Percentiles rank a stretch among this genome's conserved stretches.
phyloP scores from a whole-genome alignment of 2,888 invertebrate species.

The Cetonia aurata region DNA sequence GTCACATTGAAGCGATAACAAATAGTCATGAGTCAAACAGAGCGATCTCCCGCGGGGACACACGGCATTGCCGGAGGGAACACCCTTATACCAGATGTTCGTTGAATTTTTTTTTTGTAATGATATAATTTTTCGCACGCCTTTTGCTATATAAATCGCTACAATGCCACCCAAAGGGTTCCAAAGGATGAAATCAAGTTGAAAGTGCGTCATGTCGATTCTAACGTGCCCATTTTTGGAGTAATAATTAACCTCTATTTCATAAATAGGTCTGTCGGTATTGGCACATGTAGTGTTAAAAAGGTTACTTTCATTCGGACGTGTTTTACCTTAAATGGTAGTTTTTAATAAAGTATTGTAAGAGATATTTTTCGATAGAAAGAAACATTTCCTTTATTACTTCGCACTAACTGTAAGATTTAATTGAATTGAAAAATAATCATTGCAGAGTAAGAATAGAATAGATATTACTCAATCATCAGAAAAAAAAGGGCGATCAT shows the following conservation, averaged over 20 bases:
- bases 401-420: too few species aligned
- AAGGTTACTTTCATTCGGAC: too few species aligned
- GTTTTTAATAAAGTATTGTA: too few species aligned
- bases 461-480: too few species aligned
- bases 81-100: conserved; percentile 37
- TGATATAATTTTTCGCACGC: conserved; percentile 63
- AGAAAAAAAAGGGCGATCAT: too few species aligned
- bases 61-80: conserved; percentile 20
- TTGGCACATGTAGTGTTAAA: too few species aligned
- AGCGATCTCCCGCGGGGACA: conserved; percentile 53
- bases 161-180: conserved; percentile 53
- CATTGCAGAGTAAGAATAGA: too few species aligned
- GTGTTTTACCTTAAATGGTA: too few species aligned
- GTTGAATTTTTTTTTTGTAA: conserved; percentile 49
- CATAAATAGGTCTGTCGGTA: too few species aligned
- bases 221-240: conserved; percentile 37
- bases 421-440: too few species aligned
- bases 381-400: too few species aligned
- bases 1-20: conserved; percentile 54
- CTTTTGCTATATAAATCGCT: conserved; percentile 59
- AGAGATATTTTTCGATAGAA: too few species aligned
- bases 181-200: conserved; percentile 55
- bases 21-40: conserved; percentile 46
- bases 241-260: conserved; percentile 27
- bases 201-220: conserved; percentile 53